Base-by-base conservation (phyloP, 2,113 vertebrate genomes). In the Rhinogobius similis region DNA sequence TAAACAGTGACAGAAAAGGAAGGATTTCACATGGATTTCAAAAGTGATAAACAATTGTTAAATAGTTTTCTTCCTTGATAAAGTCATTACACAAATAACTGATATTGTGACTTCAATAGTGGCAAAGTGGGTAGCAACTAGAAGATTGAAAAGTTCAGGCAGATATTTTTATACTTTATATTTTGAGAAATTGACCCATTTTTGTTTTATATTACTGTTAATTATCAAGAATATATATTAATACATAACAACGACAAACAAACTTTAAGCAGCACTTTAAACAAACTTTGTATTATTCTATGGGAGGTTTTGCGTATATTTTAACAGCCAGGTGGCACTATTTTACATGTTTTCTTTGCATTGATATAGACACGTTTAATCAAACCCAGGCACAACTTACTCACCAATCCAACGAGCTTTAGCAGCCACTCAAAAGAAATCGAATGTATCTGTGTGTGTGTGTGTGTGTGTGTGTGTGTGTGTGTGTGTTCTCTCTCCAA, bases 311-410 rank as follows among this genome's bases (percentile, higher is more conserved):
- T 27, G 27, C 29, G 65, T 70, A 38, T n/a, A 38, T 44, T 26
- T 72, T 67, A 10, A 20, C 91, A 90, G 88, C 91, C 90, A 93
- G 93, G 72, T 90, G 92, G 92, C 86, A 75, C 85, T 82, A 72
- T 89, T 89, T 73, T 65, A 77, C 77, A 79, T 76, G 58, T 73
- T 67, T 65, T 72, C 61, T 24, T 68, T 23, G 66, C 76, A 73
- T 67, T 44, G 72, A 75, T 39, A 53, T 63, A 82, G 82, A 56
- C 73, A 73, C 68, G 82, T 70, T 62, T 12, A 82, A 69, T 73
- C 71, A 56, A 82, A 81, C 73, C 68, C 46, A 73, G 75, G 88
- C 58, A 75, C 62, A 62, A 76, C 77, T 79, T 72, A 87, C 87
- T 86, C 75, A 87, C 83, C 86, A 73, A 65, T 82, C 68, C 85